These are phyloP conservation scores for Agrotis ipsilon DNA, from an alignment of 2,888 invertebrate genomes.

Conservation along the genomic window DNA sequence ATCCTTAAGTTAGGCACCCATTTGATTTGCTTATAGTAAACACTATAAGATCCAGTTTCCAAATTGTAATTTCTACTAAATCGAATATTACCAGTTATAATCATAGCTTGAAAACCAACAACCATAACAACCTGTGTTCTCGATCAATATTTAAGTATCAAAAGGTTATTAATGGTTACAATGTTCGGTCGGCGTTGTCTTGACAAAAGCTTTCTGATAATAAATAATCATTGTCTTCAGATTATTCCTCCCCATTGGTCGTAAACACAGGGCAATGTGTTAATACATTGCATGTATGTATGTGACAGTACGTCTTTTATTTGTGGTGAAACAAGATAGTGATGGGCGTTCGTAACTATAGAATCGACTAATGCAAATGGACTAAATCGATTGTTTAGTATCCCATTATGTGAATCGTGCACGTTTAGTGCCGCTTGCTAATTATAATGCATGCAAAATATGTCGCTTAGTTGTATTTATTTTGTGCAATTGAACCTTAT, in stretches of 20 bases:
- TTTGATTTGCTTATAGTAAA: background rate
- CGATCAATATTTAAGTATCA: slow-evolving; percentile 72
- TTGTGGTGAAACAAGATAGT: slow-evolving; percentile 60
- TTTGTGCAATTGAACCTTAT: background rate
- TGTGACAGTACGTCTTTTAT: slow-evolving; percentile 72
- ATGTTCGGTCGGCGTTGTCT: slow-evolving; percentile 72
- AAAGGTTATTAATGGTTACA: slow-evolving; percentile 77
- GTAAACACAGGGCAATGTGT: slow-evolving; percentile 83
- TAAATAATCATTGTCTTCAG: slow-evolving; percentile 84
- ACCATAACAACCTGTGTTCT: slow-evolving; percentile 65
- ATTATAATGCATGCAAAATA: slow-evolving; percentile 32
- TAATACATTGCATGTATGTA: slow-evolving; percentile 78
- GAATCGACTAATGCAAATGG: slow-evolving; percentile 65
- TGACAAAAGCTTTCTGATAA: slow-evolving; percentile 80
- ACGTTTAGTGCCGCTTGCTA: slow-evolving; percentile 24
- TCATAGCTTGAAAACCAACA: slow-evolving; percentile 64
- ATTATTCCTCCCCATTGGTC: slow-evolving; percentile 81
- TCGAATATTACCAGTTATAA: slow-evolving; percentile 28
- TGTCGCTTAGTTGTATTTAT: background rate
- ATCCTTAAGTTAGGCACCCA: background rate
- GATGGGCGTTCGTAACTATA: slow-evolving; percentile 58
- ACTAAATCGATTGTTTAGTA: slow-evolving; percentile 55
- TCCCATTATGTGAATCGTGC: slow-evolving; percentile 43
- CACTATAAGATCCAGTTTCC: background rate
- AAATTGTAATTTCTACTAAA: background rate